Percentiles rank a stretch among this genome's conserved stretches.
Conservation (phyloP, 2,797 vertebrate genomes). For the Echiichthys vipera region DNA sequence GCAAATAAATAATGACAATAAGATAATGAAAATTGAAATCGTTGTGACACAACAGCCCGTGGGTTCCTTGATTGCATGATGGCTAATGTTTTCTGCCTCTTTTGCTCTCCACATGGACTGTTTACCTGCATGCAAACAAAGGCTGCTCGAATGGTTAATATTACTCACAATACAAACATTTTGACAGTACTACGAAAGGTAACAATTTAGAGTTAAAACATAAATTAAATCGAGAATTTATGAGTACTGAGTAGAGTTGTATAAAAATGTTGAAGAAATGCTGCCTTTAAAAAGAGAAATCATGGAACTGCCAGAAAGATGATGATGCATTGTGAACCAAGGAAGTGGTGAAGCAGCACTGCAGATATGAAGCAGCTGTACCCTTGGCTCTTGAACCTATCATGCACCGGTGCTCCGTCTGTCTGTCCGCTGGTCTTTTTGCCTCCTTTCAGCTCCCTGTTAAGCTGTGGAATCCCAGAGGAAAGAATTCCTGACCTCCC, state of each 20-base stretch:
- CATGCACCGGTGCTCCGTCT: slow-evolving; percentile 31
- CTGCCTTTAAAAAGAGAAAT: not conserved
- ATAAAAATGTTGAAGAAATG: slow-evolving; percentile 1
- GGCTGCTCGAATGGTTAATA: too few species aligned
- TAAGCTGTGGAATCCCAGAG: slow-evolving; percentile 42
- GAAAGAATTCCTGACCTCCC: slow-evolving; percentile 55
- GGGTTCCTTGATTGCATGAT: too few species aligned
- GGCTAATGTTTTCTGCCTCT: too few species aligned
- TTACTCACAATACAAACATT: too few species aligned
- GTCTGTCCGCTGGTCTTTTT: slow-evolving; percentile 33
- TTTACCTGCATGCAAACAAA: too few species aligned
- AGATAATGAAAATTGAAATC: too few species aligned
- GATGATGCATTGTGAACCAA: slow-evolving; percentile 11
- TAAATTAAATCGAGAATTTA: not conserved
- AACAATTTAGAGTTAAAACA: slow-evolving; percentile 1
- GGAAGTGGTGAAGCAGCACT: slow-evolving; percentile 2
- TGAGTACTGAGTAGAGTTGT: not conserved
- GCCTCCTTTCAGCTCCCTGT: slow-evolving; percentile 26
- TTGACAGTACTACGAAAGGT: slow-evolving; percentile 10
- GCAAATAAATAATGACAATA: too few species aligned
- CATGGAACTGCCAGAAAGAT: not conserved
- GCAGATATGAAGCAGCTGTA: slow-evolving; percentile 43
- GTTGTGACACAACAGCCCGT: too few species aligned
- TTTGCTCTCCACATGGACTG: too few species aligned
- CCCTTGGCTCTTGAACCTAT: slow-evolving; percentile 43